Evolutionary conservation across 2,797 vertebrate genomes (phyloP).

Genomic region (Cetoscarus ocellatus): DNA sequence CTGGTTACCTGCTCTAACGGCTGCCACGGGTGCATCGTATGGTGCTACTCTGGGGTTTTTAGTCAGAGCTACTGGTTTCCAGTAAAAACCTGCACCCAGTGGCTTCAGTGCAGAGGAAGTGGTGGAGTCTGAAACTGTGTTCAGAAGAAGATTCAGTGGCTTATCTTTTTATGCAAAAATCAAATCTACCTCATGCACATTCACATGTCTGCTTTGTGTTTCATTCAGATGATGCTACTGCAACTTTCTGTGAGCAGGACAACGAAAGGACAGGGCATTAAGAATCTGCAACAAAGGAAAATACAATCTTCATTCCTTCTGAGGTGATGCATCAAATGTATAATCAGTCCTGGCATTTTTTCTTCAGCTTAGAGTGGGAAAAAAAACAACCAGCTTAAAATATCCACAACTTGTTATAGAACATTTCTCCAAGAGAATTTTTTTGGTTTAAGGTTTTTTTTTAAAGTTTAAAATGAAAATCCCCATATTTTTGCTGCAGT

Average conservation of each 20-base stretch:
- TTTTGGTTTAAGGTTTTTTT: neutral
- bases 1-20: constrained; percentile 32
- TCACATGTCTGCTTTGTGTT: constrained; percentile 26
- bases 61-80: constrained; percentile 82
- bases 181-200: constrained; percentile 19
- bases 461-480: neutral
- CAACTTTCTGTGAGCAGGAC: constrained; percentile 15
- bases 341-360: neutral
- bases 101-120: constrained; percentile 84
- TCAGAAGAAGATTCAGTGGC: constrained; percentile 55
- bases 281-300: neutral
- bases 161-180: constrained; percentile 52
- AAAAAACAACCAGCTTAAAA: neutral
- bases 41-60: constrained; percentile 66
- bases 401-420: neutral
- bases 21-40: constrained; percentile 30
- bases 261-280: constrained; percentile 17
- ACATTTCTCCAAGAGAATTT: neutral
- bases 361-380: constrained; percentile 1
- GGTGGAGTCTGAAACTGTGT: constrained; percentile 71
- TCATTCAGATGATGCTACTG: constrained; percentile 7
- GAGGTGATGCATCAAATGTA: neutral
- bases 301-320: neutral
- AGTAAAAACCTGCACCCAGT: constrained; percentile 79
- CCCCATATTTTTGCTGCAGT: too few relatives aligned